Base-by-base conservation (phyloP, 2,888 invertebrate species). In the Cerastis leucographa region DNA sequence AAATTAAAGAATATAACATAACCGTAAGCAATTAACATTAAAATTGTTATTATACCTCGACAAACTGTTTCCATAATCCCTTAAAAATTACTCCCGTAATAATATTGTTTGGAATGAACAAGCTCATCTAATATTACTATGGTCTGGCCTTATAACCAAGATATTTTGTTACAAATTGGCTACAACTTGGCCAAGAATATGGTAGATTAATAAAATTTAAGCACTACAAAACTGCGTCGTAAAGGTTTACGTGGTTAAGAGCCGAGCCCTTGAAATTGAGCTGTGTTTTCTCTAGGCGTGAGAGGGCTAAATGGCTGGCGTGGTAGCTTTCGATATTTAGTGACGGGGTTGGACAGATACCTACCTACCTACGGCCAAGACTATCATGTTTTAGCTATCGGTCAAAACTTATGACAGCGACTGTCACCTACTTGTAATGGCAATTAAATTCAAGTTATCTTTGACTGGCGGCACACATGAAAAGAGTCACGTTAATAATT, bases 151-250 rank as follows among this genome's bases (percentile, higher is more conserved):
- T 71, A 74, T 81, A 78, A 19, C 62, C 66, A 40, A 77, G 73
- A 79, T 88, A 85, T 88, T 85, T 40, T 46, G 71, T 85, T 83
- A 81, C 87, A 87, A 87, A 88, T 83, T 88, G 78, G 76, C 74
- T 71, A 62, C 59, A 73, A 67, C 67, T 59, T 69, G 72, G 66
- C 71, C 75, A 70, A 78, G 71, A 77, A 76, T 78, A 71, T 70
- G 78, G 62, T 76, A 82, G 73, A 79, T 80, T 85, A 85, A 89
- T 89, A 90, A 90, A 86, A 89, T 87, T 85, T 83, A 85, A 88
- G 82, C 72, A 84, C 81, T 85, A 84, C 82, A 79, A 77, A 80
- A 81, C 74, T 70, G 71, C 61, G 76, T 85, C 83, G 74, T 85
- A 85, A 90, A 83, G 76, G 86, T 81, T 87, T 85, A 83, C 80